These are phyloP conservation scores for Heteromormyrus szaboi DNA, from an alignment of 2,797 vertebrate species.

Conservation along the genomic window DNA sequence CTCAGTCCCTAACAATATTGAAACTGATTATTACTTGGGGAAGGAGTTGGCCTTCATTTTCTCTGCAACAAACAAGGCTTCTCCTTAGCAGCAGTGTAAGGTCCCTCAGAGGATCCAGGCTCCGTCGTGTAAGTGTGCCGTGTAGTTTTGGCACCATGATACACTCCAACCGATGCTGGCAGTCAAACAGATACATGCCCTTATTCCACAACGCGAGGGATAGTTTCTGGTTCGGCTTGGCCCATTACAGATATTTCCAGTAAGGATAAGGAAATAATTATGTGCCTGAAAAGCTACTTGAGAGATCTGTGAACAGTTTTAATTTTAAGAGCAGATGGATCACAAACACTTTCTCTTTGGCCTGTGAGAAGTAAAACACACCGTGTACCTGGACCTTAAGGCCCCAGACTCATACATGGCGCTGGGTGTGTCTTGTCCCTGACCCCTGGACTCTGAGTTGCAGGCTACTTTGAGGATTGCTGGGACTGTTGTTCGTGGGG, in stretches of 20 bases:
- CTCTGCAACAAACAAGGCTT: conserved; percentile 37
- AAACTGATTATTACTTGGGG: conserved; percentile 35
- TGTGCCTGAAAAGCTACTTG: background rate
- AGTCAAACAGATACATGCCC: background rate
- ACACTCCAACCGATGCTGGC: conserved; percentile 17
- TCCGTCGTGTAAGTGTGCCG: conserved; percentile 22
- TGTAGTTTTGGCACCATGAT: conserved; percentile 30
- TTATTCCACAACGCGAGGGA: background rate
- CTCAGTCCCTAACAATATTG: conserved; percentile 19
- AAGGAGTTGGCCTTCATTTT: conserved; percentile 30
- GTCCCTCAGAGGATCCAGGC: conserved; percentile 19
- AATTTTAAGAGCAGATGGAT: background rate
- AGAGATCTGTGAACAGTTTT: background rate
- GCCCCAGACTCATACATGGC: background rate
- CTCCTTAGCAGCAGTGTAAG: conserved; percentile 32
- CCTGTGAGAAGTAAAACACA: background rate
- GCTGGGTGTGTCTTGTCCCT: background rate
- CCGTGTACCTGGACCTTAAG: background rate
- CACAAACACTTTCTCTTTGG: background rate
- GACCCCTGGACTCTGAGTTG: background rate
- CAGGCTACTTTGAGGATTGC: background rate
- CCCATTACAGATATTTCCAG: background rate
- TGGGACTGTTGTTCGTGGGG: background rate
- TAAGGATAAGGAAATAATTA: conserved; percentile 4
- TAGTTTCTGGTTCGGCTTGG: background rate